phyloP scores from a whole-genome alignment of 2,888 invertebrate genomes.

The Amiota communis region DNA sequence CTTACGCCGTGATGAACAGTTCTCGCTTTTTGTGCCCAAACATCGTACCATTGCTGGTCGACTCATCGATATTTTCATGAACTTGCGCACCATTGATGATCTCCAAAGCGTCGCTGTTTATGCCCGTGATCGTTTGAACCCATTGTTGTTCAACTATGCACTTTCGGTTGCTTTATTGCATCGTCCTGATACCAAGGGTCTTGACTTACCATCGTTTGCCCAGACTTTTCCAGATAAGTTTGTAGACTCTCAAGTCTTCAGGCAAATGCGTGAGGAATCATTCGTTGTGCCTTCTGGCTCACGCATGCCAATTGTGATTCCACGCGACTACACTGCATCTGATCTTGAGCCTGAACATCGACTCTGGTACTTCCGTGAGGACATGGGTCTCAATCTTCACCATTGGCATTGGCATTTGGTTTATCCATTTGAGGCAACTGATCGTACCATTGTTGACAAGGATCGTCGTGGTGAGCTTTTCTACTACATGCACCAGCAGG shows the following conservation, averaged over 20 bases:
- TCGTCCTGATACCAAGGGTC: constrained; percentile 77
- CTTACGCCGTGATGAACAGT: constrained; percentile 78
- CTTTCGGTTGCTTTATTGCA: constrained; percentile 84
- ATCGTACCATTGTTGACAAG: constrained; percentile 76
- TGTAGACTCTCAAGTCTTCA: constrained; percentile 77
- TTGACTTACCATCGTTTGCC: constrained; percentile 78
- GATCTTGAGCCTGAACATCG: constrained; percentile 85
- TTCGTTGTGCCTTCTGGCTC: constrained; percentile 77
- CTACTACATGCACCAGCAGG: constrained; percentile 84
- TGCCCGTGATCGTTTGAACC: constrained; percentile 83
- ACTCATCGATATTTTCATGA: constrained; percentile 82
- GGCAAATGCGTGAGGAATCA: constrained; percentile 76
- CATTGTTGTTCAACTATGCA: constrained; percentile 86
- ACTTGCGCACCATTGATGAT: constrained; percentile 81
- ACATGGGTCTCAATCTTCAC: constrained; percentile 75
- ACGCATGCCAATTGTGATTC: constrained; percentile 78
- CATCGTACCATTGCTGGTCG: constrained; percentile 80
- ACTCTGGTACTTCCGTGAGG: constrained; percentile 75
- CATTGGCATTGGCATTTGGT: constrained; percentile 79
- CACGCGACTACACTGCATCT: constrained; percentile 84
- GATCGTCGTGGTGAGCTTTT: constrained; percentile 86
- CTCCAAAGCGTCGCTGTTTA: constrained; percentile 80
- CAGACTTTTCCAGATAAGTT: constrained; percentile 81
- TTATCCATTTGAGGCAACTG: constrained; percentile 83
- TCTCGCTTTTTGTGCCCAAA: constrained; percentile 82